A percentile compares a stretch with the other conserved stretches of the same genome.
These are phyloP conservation scores for Drosophila ambigua DNA, from an alignment of 1,140 invertebrate genomes.

Conservation along the genomic window DNA sequence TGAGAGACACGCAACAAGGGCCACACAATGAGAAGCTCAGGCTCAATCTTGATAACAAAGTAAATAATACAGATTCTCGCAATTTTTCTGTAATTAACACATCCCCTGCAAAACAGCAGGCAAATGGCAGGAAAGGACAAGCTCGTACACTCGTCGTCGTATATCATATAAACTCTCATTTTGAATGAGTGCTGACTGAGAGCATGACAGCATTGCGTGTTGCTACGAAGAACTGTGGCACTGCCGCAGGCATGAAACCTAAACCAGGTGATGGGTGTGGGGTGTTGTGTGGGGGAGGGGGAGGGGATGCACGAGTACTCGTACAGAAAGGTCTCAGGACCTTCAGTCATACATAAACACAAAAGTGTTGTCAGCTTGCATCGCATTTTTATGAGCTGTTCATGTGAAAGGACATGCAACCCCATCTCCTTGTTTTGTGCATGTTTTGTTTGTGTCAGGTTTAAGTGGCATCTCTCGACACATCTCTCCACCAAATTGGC, in stretches of 20 bases:
- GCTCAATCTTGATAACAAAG: slow-evolving; percentile 74
- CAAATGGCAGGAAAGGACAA: slow-evolving; percentile 32
- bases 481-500: slow-evolving; percentile 37
- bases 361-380: slow-evolving; percentile 68
- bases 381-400: slow-evolving; percentile 73
- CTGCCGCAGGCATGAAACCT: slow-evolving; percentile 60
- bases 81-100: slow-evolving; percentile 82
- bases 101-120: slow-evolving; percentile 51
- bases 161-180: slow-evolving; percentile 45
- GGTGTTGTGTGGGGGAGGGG: not conserved
- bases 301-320: not conserved
- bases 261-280: slow-evolving; percentile 17
- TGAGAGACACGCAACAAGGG: slow-evolving; percentile 32
- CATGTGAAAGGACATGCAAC: slow-evolving; percentile 72
- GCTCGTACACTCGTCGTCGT: slow-evolving; percentile 1
- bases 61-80: slow-evolving; percentile 79
- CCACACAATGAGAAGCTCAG: slow-evolving; percentile 48
- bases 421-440: slow-evolving; percentile 18
- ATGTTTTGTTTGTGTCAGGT: slow-evolving; percentile 67
- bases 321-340: slow-evolving; percentile 23
- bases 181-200: slow-evolving; percentile 59
- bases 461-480: slow-evolving; percentile 56
- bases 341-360: slow-evolving; percentile 59
- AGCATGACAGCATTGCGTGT: slow-evolving; percentile 63
- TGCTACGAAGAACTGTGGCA: slow-evolving; percentile 9